Evolutionary conservation across 2,888 invertebrate genomes (phyloP), one percentile per base, ranked within the genome.

Genomic region (Lithophane semibrunnea): DNA sequence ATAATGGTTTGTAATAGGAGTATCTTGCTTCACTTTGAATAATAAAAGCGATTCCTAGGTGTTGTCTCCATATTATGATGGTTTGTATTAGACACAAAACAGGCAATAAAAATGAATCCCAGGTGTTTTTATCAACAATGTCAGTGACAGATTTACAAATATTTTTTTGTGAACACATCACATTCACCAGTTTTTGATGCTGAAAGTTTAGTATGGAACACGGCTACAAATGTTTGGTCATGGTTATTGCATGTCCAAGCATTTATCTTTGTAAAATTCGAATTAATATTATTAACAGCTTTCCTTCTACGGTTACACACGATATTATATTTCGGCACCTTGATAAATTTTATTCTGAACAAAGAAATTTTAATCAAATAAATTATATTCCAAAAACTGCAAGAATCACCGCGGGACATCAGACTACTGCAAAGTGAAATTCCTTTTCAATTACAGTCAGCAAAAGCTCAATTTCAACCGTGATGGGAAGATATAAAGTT

Each of bases 371-470:
- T 78, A 77, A 84, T 80, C 75, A 82, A 83, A 86, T 80, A 77
- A 74, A 80, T 80, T 85, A 74, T 73, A 76, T 72, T 78, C 61
- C 13, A 80, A 82, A 88, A 84, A 82, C 65, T 67, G 58, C 81
- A 82, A 58, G 73, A 18, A 75, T 44, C 84, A 73, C 84, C 82
- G 67, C 78, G 79, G 88, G 86, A 73, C 80, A 80, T 81, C 83
- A 60, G 42, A 80, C 79, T 84, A 86, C 76, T 81, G 86, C 78
- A 73, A 77, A 81, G 83, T 88, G 73, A 79, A 84, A 88, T 85
- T 80, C 79, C 80, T 72, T 75, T 80, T 73, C 75, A 88, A 78
- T 80, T 65, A 76, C 37, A 42, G 12, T 7, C 3, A 49, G 10
- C 4, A 18, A 5, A 68, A 63, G 24, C 29, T 21, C 0, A 83